Conservation (phyloP, 2,888 invertebrate species). For the Agrotis ipsilon region DNA sequence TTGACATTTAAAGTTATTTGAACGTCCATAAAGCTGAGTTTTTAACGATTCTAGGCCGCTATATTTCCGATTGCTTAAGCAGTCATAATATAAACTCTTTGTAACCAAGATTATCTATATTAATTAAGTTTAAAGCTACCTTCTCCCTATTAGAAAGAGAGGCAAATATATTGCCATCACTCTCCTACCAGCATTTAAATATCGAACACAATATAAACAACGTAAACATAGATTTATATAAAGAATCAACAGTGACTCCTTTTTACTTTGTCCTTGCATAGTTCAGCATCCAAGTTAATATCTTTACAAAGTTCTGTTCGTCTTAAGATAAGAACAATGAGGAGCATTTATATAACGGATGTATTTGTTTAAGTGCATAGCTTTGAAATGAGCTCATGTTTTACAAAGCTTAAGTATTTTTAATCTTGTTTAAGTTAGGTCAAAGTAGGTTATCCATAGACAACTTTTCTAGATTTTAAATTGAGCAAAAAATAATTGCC, state of each 20-base stretch:
- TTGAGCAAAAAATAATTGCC: background rate
- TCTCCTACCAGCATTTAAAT: conserved; percentile 24
- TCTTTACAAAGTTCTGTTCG: conserved; percentile 23
- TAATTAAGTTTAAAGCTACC: no score
- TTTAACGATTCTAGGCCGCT: background rate
- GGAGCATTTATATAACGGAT: conserved; percentile 22
- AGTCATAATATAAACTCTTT: background rate
- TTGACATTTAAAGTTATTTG: background rate
- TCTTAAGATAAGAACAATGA: conserved; percentile 26
- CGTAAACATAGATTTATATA: conserved; percentile 17
- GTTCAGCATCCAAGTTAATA: conserved; percentile 26
- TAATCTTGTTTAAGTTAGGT: background rate
- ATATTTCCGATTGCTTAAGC: background rate
- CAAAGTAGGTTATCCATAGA: background rate
- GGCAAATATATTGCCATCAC: background rate
- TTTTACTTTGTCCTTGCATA: conserved; percentile 57
- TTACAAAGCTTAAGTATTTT: conserved; percentile 6
- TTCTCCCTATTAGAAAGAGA: conserved; percentile 10
- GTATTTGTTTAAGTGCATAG: conserved; percentile 18
- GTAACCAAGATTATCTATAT: no score
- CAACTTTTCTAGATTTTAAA: background rate
- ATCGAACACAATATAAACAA: conserved; percentile 16
- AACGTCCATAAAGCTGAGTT: no score
- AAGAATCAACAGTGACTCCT: conserved; percentile 35
- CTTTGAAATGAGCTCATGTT: conserved; percentile 25